These are phyloP conservation scores for Ammodytes dubius DNA, from an alignment of 2,113 vertebrate genomes.

Conservation along the genomic window DNA sequence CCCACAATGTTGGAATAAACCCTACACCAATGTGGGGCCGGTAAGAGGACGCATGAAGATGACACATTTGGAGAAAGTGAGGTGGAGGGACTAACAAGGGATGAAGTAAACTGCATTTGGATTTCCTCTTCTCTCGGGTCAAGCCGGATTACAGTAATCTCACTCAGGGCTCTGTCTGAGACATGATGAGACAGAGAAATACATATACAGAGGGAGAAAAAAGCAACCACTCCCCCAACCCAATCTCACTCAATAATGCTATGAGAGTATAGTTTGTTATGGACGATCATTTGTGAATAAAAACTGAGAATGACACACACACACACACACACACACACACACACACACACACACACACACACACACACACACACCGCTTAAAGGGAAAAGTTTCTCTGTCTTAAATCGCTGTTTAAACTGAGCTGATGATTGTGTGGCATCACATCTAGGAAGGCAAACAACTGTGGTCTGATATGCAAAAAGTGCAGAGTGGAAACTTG, in stretches of 20 bases:
- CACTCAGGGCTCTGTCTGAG: constrained; percentile 40
- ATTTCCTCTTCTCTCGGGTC: constrained; percentile 53
- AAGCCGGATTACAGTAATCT: constrained; percentile 73
- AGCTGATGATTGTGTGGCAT: no score
- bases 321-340: no score
- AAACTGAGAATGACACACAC: constrained; percentile 50
- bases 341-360: no score
- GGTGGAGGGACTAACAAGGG: constrained; percentile 21
- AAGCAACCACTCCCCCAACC: background rate
- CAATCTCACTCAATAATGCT: constrained; percentile 37
- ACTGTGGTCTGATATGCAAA: no score
- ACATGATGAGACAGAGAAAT: constrained; percentile 30
- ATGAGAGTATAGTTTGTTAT: constrained; percentile 13
- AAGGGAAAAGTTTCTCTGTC: no score
- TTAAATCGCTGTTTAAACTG: no score
- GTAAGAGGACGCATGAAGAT: no score
- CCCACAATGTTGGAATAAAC: no score
- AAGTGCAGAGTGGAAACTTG: no score
- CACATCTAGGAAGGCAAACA: no score
- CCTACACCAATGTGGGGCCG: no score
- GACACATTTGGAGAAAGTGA: background rate
- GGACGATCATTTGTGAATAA: constrained; percentile 47
- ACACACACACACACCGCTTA: no score
- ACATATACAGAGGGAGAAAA: constrained; percentile 1
- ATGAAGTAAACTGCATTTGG: constrained; percentile 48